Evolutionary conservation across 2,797 vertebrate genomes (phyloP).

Genomic region (Leptatherina wallacei): DNA sequence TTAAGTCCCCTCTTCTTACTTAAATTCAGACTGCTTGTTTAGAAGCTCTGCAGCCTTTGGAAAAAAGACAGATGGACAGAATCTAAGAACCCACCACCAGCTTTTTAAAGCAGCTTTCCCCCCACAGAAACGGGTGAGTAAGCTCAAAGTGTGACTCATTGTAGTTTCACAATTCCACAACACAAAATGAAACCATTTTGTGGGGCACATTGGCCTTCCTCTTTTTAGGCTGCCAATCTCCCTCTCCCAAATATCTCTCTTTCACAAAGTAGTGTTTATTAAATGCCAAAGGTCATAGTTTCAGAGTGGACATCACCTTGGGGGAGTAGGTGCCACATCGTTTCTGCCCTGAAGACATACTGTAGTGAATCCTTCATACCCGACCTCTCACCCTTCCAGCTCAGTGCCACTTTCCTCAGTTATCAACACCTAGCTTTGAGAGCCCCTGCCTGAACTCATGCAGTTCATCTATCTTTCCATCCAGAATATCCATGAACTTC

Average conservation of each 20-base stretch:
- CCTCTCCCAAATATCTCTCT: slow-evolving; percentile 37
- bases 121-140: slow-evolving; percentile 66
- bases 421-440: slow-evolving; percentile 91
- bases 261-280: slow-evolving; percentile 65
- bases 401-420: slow-evolving; percentile 77
- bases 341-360: slow-evolving; percentile 65
- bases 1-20: slow-evolving; percentile 77
- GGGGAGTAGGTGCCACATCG: slow-evolving; percentile 73
- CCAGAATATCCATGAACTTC: slow-evolving; percentile 94
- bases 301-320: slow-evolving; percentile 72
- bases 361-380: slow-evolving; percentile 63
- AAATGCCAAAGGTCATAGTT: slow-evolving; percentile 65
- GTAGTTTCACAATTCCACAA: slow-evolving; percentile 64
- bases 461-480: slow-evolving; percentile 95
- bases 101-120: slow-evolving; percentile 60
- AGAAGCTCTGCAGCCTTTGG: slow-evolving; percentile 75
- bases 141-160: slow-evolving; percentile 74
- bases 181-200: slow-evolving; percentile 71
- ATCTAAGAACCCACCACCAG: slow-evolving; percentile 82
- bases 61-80: slow-evolving; percentile 63
- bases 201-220: slow-evolving; percentile 61
- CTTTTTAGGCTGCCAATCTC: slow-evolving; percentile 44
- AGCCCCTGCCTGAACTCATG: slow-evolving; percentile 95
- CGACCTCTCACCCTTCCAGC: slow-evolving; percentile 62
- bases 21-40: slow-evolving; percentile 52